A percentile compares a stretch with the other conserved stretches of the same genome.
Evolutionary conservation across 2,888 invertebrate genomes (phyloP).

Genomic region (Amphipoea oculea): DNA sequence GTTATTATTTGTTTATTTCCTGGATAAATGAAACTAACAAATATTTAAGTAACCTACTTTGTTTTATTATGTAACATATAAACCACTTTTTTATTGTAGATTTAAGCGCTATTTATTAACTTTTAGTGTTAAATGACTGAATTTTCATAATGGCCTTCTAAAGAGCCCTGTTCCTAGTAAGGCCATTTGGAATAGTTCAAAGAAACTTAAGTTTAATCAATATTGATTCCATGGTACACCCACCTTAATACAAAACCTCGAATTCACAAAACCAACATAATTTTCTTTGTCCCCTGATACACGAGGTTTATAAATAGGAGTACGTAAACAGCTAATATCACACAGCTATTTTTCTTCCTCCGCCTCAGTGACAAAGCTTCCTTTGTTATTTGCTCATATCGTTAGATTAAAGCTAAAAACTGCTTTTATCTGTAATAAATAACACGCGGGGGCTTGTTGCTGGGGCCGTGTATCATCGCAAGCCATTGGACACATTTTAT

Average conservation of each 20-base stretch:
- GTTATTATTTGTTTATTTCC: too few species aligned
- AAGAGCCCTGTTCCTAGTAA: too few species aligned
- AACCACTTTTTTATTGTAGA: too few species aligned
- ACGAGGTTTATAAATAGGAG: not conserved
- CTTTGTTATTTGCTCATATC: constrained; percentile 50
- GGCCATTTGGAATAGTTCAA: too few species aligned
- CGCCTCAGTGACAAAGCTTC: constrained; percentile 17
- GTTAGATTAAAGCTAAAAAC: constrained; percentile 57
- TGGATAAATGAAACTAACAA: too few species aligned
- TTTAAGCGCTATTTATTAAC: too few species aligned
- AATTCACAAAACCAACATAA: not conserved
- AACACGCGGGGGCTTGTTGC: constrained; percentile 56
- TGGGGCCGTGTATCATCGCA: constrained; percentile 56
- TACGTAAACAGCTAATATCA: constrained; percentile 4
- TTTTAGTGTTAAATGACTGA: too few species aligned
- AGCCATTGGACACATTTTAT: constrained; percentile 62
- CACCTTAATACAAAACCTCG: not conserved
- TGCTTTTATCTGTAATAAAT: constrained; percentile 61
- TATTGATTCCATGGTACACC: too few species aligned
- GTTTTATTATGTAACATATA: too few species aligned
- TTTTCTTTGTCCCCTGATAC: not conserved
- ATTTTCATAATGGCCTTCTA: too few species aligned
- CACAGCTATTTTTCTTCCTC: constrained; percentile 2
- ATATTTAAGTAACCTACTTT: too few species aligned
- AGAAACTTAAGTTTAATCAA: too few species aligned